Conservation (phyloP, 2,113 vertebrate species). For the Eonycteris spelaea region DNA sequence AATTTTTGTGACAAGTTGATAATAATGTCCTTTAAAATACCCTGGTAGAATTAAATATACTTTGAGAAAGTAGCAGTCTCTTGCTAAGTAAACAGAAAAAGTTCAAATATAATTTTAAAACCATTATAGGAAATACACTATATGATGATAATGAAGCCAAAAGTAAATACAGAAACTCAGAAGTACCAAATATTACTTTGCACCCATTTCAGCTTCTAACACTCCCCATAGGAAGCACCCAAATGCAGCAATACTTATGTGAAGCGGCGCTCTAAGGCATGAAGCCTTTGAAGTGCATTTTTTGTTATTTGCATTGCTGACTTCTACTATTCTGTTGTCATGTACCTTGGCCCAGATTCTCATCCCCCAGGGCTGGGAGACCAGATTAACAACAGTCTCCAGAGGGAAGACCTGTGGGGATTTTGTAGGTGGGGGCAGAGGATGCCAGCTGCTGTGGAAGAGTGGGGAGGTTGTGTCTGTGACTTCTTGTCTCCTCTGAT, state of each 20-base stretch:
- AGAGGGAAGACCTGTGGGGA: background rate
- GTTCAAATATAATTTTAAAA: constrained; percentile 22
- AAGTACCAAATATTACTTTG: background rate
- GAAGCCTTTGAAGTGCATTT: constrained; percentile 25
- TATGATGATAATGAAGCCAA: background rate
- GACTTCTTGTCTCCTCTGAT: constrained; percentile 25
- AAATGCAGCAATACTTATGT: background rate
- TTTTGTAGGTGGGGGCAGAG: background rate
- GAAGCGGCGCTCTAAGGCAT: constrained; percentile 26
- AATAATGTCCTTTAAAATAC: background rate
- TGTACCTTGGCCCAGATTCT: constrained; percentile 62
- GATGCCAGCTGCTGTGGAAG: background rate
- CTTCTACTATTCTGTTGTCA: constrained; percentile 42
- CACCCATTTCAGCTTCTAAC: constrained; percentile 48
- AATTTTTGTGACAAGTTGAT: background rate
- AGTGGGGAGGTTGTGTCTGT: background rate
- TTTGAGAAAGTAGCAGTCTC: constrained; percentile 3
- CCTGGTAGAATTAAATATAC: background rate
- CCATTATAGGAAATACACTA: background rate
- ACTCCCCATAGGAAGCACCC: constrained; percentile 8
- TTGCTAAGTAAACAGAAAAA: constrained; percentile 19
- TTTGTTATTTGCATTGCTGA: constrained; percentile 58
- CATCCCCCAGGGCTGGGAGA: constrained; percentile 33
- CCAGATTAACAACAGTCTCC: constrained; percentile 49
- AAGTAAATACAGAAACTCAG: constrained; percentile 13